Evolutionary conservation across 2,797 vertebrate species (phyloP).

Genomic region (Smutsia temminckii): DNA sequence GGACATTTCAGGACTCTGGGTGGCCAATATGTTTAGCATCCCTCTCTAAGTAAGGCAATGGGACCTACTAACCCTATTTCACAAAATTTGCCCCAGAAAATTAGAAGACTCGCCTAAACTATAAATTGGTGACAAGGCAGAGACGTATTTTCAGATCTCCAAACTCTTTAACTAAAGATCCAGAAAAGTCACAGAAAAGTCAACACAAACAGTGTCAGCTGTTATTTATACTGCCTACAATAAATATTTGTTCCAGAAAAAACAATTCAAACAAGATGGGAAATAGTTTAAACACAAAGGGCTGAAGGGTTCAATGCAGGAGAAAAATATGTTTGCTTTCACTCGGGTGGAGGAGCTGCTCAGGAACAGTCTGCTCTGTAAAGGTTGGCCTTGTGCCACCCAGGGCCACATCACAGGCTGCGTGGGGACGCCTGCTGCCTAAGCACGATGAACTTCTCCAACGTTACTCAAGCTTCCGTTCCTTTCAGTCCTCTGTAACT

Average conservation of each 20-base stretch:
- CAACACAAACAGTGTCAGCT: conserved; percentile 73
- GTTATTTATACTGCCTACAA: conserved; percentile 71
- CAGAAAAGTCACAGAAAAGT: conserved; percentile 73
- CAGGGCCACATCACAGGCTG: not conserved
- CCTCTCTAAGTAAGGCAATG: not conserved
- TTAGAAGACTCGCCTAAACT: conserved; percentile 30
- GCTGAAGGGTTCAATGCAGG: conserved; percentile 69
- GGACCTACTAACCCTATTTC: not conserved
- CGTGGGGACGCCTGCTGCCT: not conserved
- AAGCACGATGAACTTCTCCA: not conserved
- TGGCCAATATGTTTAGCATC: not conserved
- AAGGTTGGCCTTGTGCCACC: conserved; percentile 28
- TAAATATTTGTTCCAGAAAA: conserved; percentile 71
- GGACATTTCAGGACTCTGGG: not conserved
- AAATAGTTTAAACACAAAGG: conserved; percentile 79
- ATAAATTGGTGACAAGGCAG: conserved; percentile 24
- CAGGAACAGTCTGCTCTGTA: conserved; percentile 7
- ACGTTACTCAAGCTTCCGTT: not conserved
- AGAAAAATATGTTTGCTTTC: conserved; percentile 59
- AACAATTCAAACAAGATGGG: conserved; percentile 77
- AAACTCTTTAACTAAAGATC: conserved; percentile 66
- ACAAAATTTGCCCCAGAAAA: not conserved
- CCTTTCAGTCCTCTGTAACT: not conserved
- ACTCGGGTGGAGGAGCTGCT: not conserved
- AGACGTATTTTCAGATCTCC: conserved; percentile 52